Conservation (phyloP, 2,797 vertebrate genomes). For the Uromys caudimaculatus region DNA sequence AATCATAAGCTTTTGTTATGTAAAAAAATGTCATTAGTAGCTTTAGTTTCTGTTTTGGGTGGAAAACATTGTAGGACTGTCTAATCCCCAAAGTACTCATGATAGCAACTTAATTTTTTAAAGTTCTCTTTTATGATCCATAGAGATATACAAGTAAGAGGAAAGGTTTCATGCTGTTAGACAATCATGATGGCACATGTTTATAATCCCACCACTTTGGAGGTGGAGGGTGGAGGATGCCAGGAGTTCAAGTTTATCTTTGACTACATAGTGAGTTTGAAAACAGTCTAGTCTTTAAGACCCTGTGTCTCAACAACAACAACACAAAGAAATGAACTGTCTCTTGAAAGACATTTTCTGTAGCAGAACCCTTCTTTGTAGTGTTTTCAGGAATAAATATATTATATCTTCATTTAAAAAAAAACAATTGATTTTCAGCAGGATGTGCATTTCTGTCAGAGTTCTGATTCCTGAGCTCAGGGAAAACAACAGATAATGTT, state of each 20-base stretch:
- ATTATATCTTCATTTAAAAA: constrained; percentile 32
- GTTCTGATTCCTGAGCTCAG: not conserved
- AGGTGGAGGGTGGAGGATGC: not conserved
- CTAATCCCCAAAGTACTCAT: constrained; percentile 32
- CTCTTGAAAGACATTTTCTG: constrained; percentile 52
- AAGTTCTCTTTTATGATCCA: constrained; percentile 37
- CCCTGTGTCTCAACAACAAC: not conserved
- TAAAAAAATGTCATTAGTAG: constrained; percentile 62
- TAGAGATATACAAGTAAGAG: not conserved
- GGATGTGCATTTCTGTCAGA: constrained; percentile 37
- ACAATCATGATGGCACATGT: not conserved
- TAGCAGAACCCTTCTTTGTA: constrained; percentile 48
- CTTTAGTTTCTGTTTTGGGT: constrained; percentile 71
- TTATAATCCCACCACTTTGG: not conserved
- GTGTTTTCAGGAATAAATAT: constrained; percentile 18
- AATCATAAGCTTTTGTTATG: constrained; percentile 67
- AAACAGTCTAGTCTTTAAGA: not conserved
- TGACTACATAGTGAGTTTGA: not conserved
- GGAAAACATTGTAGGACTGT: constrained; percentile 53
- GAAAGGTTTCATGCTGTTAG: constrained; percentile 8
- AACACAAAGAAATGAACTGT: not conserved
- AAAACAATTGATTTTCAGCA: not conserved
- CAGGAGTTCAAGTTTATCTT: not conserved
- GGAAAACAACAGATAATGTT: constrained; percentile 2
- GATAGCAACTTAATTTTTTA: constrained; percentile 51